Evolutionary conservation across 2,888 invertebrate species (phyloP).

Genomic region (Temnothorax ravouxi): DNA sequence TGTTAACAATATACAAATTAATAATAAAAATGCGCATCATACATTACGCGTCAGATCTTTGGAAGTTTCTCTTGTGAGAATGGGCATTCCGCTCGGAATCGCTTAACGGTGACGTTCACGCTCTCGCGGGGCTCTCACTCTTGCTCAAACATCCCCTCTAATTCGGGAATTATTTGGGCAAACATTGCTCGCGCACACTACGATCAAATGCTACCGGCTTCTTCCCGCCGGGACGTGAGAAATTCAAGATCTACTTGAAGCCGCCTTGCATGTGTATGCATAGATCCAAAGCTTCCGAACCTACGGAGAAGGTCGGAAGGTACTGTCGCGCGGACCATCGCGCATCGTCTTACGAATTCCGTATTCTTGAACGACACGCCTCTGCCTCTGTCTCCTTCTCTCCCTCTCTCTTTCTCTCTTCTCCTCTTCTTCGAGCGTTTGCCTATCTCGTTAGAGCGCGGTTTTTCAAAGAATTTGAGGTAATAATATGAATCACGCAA

Average conservation of each 20-base stretch:
- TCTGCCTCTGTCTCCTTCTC: neutral
- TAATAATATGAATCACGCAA: conserved; percentile 55
- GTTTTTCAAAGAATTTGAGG: conserved; percentile 34
- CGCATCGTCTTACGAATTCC: conserved; percentile 57
- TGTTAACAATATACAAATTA: conserved; percentile 10
- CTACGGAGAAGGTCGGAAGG: conserved; percentile 57
- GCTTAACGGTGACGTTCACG: conserved; percentile 26
- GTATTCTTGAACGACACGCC: conserved; percentile 28
- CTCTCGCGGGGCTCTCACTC: conserved; percentile 54
- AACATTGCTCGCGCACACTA: conserved; percentile 68
- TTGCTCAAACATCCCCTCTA: conserved; percentile 74
- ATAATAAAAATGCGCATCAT: neutral
- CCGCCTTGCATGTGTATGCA: conserved; percentile 28
- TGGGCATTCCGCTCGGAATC: conserved; percentile 40
- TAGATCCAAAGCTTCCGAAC: conserved; percentile 62
- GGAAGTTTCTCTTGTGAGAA: conserved; percentile 29
- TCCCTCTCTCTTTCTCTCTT: neutral
- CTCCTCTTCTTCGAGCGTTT: neutral
- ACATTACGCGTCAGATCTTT: neutral
- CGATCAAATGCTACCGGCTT: conserved; percentile 72
- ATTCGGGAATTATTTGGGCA: conserved; percentile 81
- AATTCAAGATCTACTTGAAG: conserved; percentile 62
- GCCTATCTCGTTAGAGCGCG: conserved; percentile 53
- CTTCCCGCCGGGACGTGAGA: conserved; percentile 74
- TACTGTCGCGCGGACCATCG: conserved; percentile 47